Evolutionary conservation across 2,797 vertebrate species (phyloP), one percentile per base, ranked within the genome.

Genomic region (Lagodon rhomboides): DNA sequence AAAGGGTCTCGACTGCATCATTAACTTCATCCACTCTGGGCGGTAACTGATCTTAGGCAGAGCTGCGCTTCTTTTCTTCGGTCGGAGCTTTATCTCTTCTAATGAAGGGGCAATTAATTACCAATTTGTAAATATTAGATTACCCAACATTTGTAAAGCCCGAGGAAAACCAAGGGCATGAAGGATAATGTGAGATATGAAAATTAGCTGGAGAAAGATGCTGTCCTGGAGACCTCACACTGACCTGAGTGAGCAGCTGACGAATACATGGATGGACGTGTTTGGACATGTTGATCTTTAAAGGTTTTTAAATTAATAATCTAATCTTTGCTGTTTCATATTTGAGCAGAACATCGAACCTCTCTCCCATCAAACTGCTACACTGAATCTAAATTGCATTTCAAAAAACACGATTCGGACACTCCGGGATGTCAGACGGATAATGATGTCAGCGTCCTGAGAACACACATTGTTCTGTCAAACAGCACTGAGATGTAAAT

Each of bases 401-500:
- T 80, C 2, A 0, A 70, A 47, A 47, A 34, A 46, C 30, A 71
- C 47, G 30, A 64, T 23, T 17, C 30, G 12, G 38, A 68, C 54
- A 51, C 64, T 49, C 44, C 54, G 68, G 59, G 38, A 82, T n/a
- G 75, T 55, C 69, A 64, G 78, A 68, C 73, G 68, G 71, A 80
- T 73, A 75, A 79, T 75, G 70, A 72, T 79, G 75, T 79, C 62
- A 61, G 59, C 25, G 86, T 77, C 55, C 61, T 67, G 59, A 62
- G 54, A 82, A 83, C 63, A 85, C 70, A 64, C 50, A 47, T 82
- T 49, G 47, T 53, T 27, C 73, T 54, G 75, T 87, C 75, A 71
- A 77, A 78, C 68, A 64, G 61, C 22, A 18, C 55, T 67, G 49
- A 79, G 43, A 88, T 73, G 73, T 68, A 77, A 90, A 87, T 89